Evolutionary conservation across 2,888 invertebrate species (phyloP).

Genomic region (Acrobasis consociella): DNA sequence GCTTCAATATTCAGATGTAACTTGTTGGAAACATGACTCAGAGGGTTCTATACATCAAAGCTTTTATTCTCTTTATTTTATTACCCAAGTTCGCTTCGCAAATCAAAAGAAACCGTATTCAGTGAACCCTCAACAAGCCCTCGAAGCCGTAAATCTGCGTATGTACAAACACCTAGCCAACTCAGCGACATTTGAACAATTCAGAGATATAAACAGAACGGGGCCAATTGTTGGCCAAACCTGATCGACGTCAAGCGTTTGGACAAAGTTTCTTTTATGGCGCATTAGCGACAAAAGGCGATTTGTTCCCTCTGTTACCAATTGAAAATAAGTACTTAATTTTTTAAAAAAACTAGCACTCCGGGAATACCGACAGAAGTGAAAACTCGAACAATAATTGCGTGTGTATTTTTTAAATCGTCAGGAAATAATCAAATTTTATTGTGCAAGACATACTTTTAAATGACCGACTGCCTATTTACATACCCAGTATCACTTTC

Average conservation of each 20-base stretch:
- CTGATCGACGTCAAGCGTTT: slow-evolving; percentile 51
- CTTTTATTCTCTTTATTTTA: neutral
- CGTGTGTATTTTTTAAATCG: no score
- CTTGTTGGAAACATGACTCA: neutral
- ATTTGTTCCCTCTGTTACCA: neutral
- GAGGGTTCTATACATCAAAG: neutral
- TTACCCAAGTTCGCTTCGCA: no score
- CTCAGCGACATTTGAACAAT: slow-evolving; percentile 15
- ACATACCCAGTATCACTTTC: no score
- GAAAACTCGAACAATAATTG: no score
- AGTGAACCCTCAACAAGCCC: neutral
- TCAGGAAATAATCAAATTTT: no score
- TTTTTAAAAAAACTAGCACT: no score
- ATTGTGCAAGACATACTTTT: no score
- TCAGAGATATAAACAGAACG: slow-evolving; percentile 13
- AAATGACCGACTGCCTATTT: no score
- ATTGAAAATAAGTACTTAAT: no score
- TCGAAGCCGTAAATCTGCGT: neutral
- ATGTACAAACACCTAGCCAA: neutral
- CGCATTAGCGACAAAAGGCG: slow-evolving; percentile 66
- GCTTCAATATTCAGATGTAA: neutral
- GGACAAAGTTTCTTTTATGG: slow-evolving; percentile 60
- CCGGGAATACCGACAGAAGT: no score
- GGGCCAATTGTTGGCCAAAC: slow-evolving; percentile 42
- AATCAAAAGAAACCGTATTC: slow-evolving; percentile 2